Evolutionary conservation across 2,113 vertebrate species (phyloP), one percentile per base, ranked within the genome.

Genomic region (Antennarius striatus): DNA sequence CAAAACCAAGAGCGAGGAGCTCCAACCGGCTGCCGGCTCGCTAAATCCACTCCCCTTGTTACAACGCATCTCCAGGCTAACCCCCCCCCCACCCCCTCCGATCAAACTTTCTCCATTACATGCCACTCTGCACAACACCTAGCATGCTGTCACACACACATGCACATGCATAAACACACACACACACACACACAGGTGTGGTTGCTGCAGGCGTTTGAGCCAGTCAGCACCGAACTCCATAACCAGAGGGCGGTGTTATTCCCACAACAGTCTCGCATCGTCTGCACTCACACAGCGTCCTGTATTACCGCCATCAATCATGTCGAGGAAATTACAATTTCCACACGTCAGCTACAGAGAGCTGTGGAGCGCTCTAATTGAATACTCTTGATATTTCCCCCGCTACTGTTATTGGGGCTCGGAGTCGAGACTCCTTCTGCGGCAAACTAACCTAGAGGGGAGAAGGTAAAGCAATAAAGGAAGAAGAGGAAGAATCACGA

Each of bases 281-380:
- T 76, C 89, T 75, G 82, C 82, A 84, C 87, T 87, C 89, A 75
- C 86, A 83, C 72, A 70, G 75, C 71, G 66, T 78, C 68, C 71
- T 75, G 85, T 90, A 93, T 92, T 93, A 79, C 88, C 40, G 84
- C 81, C 92, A 93, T 93, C 91, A 91, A 92, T 93, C 92, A 93
- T 92, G 85, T 86, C 63, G 82, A 10, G 84, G 87, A 91, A 90
- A 91, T 92, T 92, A 89, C 88, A 91, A 92, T 93, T 91, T 92
- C 89, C 89, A 75, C 85, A 84, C 75, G 90, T 93, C 90, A 91
- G 91, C 91, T 82, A 68, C 79, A 57, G 78, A 88, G 88, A 79
- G 80, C 80, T 81, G 72, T 71, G 86, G 86, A 84, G 82, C 75
- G 80, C 83, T 90, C 82, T 91, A 93, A 92, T 92, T 92, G 91